Percentiles rank a stretch among this genome's conserved stretches.
phyloP scores from a whole-genome alignment of 92 coral and sea anemone genomes.

The Paragorgia papillata region DNA sequence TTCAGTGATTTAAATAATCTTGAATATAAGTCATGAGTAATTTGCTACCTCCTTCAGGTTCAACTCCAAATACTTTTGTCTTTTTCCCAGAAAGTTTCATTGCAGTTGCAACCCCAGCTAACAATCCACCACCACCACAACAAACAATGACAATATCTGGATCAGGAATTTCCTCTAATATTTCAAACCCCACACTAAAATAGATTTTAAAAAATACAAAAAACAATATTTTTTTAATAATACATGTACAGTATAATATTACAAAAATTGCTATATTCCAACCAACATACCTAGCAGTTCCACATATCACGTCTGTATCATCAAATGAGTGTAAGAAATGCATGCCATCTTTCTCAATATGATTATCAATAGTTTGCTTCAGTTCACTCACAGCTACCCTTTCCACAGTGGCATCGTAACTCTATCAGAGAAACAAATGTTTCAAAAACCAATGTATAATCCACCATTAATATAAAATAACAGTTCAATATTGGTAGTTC shows the following conservation, averaged over 20 bases:
- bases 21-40: no score
- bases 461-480: no score
- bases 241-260: no score
- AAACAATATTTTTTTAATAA: neutral
- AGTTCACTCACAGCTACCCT: constrained; percentile 53
- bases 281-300: constrained; percentile 58
- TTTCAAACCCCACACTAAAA: constrained; percentile 58
- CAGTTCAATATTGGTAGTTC: no score
- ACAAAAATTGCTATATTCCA: no score
- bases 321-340: constrained; percentile 66
- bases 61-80: constrained; percentile 67
- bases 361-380: constrained; percentile 41
- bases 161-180: constrained; percentile 62
- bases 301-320: constrained; percentile 67
- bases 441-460: no score
- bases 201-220: constrained; percentile 13
- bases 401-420: constrained; percentile 63
- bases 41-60: constrained; percentile 68
- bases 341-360: constrained; percentile 61
- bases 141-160: constrained; percentile 66
- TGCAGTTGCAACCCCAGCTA: constrained; percentile 69
- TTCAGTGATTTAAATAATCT: no score
- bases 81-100: constrained; percentile 56
- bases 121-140: constrained; percentile 76
- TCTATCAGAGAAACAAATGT: constrained; percentile 38